Percentiles rank a stretch among this genome's conserved stretches.
Conservation (phyloP, 2,888 invertebrate species). For the Drosophila bunnanda region DNA sequence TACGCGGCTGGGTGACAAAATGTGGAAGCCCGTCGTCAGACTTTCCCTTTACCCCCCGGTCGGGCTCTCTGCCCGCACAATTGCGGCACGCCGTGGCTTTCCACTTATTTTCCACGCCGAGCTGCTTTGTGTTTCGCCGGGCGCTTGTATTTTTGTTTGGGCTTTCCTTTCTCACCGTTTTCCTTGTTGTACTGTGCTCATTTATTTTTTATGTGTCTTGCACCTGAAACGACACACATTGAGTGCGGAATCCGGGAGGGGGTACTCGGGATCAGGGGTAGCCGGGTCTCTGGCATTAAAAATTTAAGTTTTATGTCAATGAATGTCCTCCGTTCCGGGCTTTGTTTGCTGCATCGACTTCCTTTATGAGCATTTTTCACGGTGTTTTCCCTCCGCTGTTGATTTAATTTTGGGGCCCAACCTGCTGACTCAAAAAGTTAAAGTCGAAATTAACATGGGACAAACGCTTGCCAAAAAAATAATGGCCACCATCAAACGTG, state of each 20-base stretch:
- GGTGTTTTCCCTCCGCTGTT: constrained; percentile 46
- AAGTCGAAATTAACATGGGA: constrained; percentile 36
- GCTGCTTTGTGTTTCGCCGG: constrained; percentile 36
- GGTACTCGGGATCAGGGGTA: constrained; percentile 19
- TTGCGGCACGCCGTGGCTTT: constrained; percentile 46
- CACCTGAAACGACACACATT: constrained; percentile 60
- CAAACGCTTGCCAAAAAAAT: constrained; percentile 29
- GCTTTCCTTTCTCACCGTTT: constrained; percentile 16
- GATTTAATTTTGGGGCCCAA: constrained; percentile 52
- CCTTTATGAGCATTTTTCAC: constrained; percentile 41
- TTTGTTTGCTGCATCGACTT: constrained; percentile 34
- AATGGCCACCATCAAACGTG: constrained; percentile 38
- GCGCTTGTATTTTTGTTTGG: constrained; percentile 37
- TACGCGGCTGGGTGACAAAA: constrained; percentile 55
- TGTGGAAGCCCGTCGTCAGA: constrained; percentile 32
- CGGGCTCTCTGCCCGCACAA: constrained; percentile 26
- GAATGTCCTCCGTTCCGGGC: constrained; percentile 53
- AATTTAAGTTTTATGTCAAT: constrained; percentile 71
- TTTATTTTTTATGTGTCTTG: constrained; percentile 70
- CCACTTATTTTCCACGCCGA: constrained; percentile 48
- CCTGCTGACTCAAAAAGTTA: constrained; percentile 12
- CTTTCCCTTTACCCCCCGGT: neutral
- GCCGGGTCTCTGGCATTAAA: constrained; percentile 57
- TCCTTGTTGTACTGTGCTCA: constrained; percentile 51
- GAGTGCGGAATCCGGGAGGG: constrained; percentile 3